phyloP scores from a whole-genome alignment of 2,797 vertebrate genomes.

The Adelosebastes latens region DNA sequence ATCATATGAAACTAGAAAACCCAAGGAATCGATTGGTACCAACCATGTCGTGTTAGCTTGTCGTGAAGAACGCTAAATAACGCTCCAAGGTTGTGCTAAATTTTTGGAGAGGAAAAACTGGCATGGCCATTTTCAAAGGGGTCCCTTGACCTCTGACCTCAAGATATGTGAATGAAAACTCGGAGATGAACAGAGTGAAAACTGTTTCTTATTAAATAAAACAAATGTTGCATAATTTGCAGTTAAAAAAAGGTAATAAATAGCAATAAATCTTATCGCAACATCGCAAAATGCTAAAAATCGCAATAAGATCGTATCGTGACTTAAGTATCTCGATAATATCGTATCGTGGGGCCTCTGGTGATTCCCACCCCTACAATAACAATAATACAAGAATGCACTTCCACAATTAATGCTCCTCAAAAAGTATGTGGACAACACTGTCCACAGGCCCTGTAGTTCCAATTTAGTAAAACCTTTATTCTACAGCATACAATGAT shows the following conservation, averaged over 20 bases:
- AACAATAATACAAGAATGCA: background rate
- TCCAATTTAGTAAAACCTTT: background rate
- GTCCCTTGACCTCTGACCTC: too few relatives aligned
- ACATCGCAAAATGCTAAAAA: background rate
- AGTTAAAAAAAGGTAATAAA: background rate
- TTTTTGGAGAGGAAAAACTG: background rate
- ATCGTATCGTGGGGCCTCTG: too few relatives aligned
- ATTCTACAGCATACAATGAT: background rate
- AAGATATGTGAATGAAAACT: too few relatives aligned
- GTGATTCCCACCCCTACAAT: too few relatives aligned
- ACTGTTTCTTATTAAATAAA: too few relatives aligned
- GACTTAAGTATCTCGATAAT: too few relatives aligned
- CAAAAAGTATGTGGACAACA: background rate
- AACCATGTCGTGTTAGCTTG: too few relatives aligned
- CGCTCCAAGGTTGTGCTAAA: background rate
- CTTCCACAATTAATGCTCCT: background rate
- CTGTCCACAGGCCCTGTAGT: background rate
- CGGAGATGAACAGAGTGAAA: fast-evolving
- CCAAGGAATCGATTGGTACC: too few relatives aligned
- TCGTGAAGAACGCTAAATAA: too few relatives aligned
- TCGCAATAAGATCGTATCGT: too few relatives aligned
- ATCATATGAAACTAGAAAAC: too few relatives aligned
- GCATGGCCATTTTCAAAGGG: too few relatives aligned
- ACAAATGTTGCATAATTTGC: background rate
- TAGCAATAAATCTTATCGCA: background rate